Percentiles rank a stretch among this genome's conserved stretches.
Conservation (phyloP, 2,797 vertebrate genomes). For the Poeciliopsis gracilis region DNA sequence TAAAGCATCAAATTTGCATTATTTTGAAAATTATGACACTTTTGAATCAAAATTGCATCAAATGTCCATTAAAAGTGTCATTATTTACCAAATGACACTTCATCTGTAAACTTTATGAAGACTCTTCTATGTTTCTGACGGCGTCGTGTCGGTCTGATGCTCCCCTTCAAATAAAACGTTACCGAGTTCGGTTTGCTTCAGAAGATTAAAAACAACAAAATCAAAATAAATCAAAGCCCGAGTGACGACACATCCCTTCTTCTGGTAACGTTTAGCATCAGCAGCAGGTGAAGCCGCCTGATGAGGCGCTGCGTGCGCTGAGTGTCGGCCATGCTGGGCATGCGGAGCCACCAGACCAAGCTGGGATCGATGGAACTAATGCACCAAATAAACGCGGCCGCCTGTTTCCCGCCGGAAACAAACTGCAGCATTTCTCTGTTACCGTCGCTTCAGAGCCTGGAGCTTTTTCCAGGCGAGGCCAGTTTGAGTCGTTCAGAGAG, state of each 20-base stretch:
- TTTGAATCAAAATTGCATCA: too few species aligned
- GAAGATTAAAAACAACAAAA: not conserved
- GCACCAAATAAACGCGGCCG: constrained; percentile 33
- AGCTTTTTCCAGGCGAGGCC: constrained; percentile 40
- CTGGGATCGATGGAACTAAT: constrained; percentile 51
- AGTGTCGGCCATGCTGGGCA: constrained; percentile 75
- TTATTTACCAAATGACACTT: too few species aligned
- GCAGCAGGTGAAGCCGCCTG: constrained; percentile 45
- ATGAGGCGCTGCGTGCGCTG: constrained; percentile 72
- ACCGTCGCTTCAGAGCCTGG: constrained; percentile 27
- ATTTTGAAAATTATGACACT: too few species aligned
- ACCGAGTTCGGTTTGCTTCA: constrained; percentile 19
- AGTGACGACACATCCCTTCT: constrained; percentile 31
- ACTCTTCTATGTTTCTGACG: too few species aligned
- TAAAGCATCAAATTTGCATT: too few species aligned
- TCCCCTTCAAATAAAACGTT: too few species aligned
- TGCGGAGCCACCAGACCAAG: constrained; percentile 66
- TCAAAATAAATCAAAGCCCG: constrained; percentile 48
- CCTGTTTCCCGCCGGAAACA: constrained; percentile 48
- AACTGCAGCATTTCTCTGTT: constrained; percentile 38
- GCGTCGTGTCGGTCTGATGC: too few species aligned
- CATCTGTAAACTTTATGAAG: too few species aligned
- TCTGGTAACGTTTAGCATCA: constrained; percentile 16
- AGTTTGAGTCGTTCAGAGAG: constrained; percentile 55
- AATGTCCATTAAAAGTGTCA: too few species aligned